phyloP scores from a whole-genome alignment of 1,140 invertebrate genomes.

The Euborellia annulipes region DNA sequence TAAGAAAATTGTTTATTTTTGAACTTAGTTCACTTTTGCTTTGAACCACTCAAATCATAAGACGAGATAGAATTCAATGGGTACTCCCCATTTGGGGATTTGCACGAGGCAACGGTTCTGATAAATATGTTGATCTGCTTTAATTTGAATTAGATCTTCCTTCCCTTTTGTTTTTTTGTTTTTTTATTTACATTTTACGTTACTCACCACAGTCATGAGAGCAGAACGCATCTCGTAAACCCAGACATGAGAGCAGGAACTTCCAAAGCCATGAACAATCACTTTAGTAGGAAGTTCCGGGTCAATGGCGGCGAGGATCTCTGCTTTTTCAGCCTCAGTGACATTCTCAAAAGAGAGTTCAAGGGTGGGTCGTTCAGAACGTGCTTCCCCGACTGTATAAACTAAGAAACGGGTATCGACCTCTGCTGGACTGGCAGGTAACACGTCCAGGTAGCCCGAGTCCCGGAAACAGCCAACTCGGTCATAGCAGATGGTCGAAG shows the following conservation, averaged over 20 bases:
- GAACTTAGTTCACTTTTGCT: too few species aligned
- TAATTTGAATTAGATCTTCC: too few species aligned
- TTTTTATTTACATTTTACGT: too few species aligned
- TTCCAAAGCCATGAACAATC: slow-evolving; percentile 88
- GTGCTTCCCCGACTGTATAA: slow-evolving; percentile 26
- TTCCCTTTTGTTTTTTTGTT: too few species aligned
- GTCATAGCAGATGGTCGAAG: slow-evolving; percentile 67
- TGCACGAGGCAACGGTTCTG: too few species aligned
- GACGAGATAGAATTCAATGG: too few species aligned
- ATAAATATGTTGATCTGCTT: too few species aligned
- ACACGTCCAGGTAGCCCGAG: slow-evolving; percentile 74
- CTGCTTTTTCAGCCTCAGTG: neutral
- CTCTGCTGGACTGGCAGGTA: slow-evolving; percentile 74
- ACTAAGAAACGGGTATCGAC: slow-evolving; percentile 52
- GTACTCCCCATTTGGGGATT: too few species aligned
- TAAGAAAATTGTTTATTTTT: too few species aligned
- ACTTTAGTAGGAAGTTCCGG: slow-evolving; percentile 52
- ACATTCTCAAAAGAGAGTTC: slow-evolving; percentile 17
- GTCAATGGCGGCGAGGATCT: slow-evolving; percentile 53
- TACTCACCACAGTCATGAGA: slow-evolving; percentile 64
- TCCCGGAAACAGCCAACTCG: slow-evolving; percentile 89
- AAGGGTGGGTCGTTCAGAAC: slow-evolving; percentile 15
- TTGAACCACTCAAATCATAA: too few species aligned
- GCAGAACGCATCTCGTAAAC: slow-evolving; percentile 84
- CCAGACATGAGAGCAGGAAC: slow-evolving; percentile 78